A percentile compares a stretch with the other conserved stretches of the same genome.
These are phyloP conservation scores for human (Homo sapiens) DNA, from an alignment of 2,113 vertebrate genomes.

Conservation along the genomic window GRCh38 chr4:134777001-134777500, in stretches of 20 bases:
- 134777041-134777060: background rate
- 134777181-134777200: conserved; percentile 48
- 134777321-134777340: conserved; percentile 49
- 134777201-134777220: conserved; percentile 10
- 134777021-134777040: background rate
- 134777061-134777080: background rate
- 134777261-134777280: conserved; percentile 45
- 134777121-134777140: background rate
- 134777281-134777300: conserved; percentile 24
- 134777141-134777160: conserved; percentile 32
- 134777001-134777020: background rate
- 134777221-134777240: conserved; percentile 38
- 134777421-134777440: conserved; percentile 60
- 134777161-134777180: conserved; percentile 2
- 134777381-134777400: conserved; percentile 44
- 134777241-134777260: conserved; percentile 21
- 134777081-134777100: background rate
- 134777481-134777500: background rate
- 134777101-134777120: background rate
- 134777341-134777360: background rate
- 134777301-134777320: conserved; percentile 69
- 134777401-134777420: conserved; percentile 54
- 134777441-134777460: conserved; percentile 60
- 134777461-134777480: conserved; percentile 48
- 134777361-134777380: background rate